Evolutionary conservation across 2,888 invertebrate genomes (phyloP).

Genomic region (Parapristionchus giblindavisi): DNA sequence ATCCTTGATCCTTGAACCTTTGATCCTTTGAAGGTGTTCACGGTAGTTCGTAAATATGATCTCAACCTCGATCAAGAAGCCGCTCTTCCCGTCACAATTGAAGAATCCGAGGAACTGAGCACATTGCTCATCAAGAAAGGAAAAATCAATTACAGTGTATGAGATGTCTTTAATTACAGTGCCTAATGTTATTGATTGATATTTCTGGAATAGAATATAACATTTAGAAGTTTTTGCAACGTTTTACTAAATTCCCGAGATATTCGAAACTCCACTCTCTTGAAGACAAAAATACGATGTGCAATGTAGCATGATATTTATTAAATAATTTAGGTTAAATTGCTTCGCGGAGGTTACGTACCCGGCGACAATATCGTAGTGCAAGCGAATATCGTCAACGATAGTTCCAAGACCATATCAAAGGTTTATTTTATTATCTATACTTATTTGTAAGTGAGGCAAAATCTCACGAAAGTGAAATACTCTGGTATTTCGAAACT

Average conservation of each 20-base stretch:
- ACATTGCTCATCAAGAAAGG: slow-evolving; percentile 49
- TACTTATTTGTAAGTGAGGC: too few species aligned
- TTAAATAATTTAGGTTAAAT: background rate
- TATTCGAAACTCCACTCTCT: too few species aligned
- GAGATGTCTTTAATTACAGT: too few species aligned
- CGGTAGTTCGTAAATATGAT: slow-evolving; percentile 50
- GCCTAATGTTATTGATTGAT: too few species aligned
- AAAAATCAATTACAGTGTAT: slow-evolving; percentile 39
- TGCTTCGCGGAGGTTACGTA: background rate
- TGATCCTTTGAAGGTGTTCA: slow-evolving; percentile 40
- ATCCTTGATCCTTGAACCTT: too few species aligned
- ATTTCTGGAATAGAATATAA: too few species aligned
- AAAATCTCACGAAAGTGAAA: too few species aligned
- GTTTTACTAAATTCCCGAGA: too few species aligned
- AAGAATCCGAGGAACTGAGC: slow-evolving; percentile 43
- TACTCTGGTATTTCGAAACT: too few species aligned
- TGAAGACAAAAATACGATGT: too few species aligned
- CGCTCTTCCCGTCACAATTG: slow-evolving; percentile 34
- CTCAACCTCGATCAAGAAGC: slow-evolving; percentile 45
- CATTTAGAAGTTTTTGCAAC: too few species aligned
- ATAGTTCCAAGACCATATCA: background rate
- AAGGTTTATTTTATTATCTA: background rate
- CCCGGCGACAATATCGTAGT: background rate
- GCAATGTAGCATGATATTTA: too few species aligned
- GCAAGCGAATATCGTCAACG: background rate